Conservation (phyloP, 2,797 vertebrate species). For the Amniataba percoides region DNA sequence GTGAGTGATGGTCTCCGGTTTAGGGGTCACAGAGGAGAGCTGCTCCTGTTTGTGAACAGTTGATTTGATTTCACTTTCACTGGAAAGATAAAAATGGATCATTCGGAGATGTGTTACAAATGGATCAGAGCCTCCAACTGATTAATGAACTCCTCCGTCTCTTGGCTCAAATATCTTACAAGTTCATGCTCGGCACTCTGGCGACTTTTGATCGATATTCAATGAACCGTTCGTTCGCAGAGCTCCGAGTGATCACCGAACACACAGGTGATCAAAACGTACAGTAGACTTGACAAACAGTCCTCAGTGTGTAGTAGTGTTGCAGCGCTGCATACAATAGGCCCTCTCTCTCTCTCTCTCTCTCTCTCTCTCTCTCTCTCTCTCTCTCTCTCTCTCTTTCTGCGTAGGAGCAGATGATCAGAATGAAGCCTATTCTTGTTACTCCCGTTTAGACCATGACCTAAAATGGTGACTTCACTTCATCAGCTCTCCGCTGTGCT, state of each 20-base stretch:
- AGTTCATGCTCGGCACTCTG: neutral
- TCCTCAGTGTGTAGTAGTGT: conserved; percentile 47
- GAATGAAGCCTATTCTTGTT: conserved; percentile 82
- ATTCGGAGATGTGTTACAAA: conserved; percentile 12
- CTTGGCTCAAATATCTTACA: neutral
- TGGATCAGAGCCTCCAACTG: neutral
- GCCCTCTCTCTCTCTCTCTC: conserved; percentile 30
- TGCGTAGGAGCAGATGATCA: conserved; percentile 63
- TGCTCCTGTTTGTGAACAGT: conserved; percentile 13
- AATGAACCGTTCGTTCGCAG: conserved; percentile 39
- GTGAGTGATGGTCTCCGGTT: conserved; percentile 11
- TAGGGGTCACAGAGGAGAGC: neutral
- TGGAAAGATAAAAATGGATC: conserved; percentile 5
- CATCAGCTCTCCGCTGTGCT: conserved; percentile 66
- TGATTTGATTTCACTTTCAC: conserved; percentile 9
- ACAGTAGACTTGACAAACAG: conserved; percentile 58
- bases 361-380: conserved; percentile 25
- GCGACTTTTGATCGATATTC: conserved; percentile 21
- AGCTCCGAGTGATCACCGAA: conserved; percentile 42
- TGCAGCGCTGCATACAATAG: conserved; percentile 60
- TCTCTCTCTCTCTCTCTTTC: conserved; percentile 36
- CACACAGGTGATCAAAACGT: conserved; percentile 62
- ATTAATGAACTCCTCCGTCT: conserved; percentile 22
- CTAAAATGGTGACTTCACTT: conserved; percentile 85
- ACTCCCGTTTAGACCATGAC: conserved; percentile 69